Conservation (phyloP, 1,140 invertebrate species). For the Papilio polyxenes region DNA sequence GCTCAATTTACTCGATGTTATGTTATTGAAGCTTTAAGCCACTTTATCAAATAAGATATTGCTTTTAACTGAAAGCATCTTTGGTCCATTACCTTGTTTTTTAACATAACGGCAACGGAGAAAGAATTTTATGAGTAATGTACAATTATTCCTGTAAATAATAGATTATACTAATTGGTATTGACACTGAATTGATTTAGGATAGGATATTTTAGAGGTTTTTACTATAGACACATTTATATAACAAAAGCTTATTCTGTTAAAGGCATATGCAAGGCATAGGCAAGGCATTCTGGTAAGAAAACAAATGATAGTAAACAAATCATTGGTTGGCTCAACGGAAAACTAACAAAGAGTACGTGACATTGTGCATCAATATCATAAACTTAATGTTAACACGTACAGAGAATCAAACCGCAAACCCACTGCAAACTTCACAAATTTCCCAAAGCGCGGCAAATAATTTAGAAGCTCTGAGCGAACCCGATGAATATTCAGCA, state of each 20-base stretch:
- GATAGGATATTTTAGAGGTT: too few relatives aligned
- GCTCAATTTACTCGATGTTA: not conserved
- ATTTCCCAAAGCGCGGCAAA: conserved; percentile 37
- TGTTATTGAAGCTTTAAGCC: not conserved
- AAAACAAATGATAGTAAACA: too few relatives aligned
- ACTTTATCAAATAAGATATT: not conserved
- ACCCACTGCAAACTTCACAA: conserved; percentile 36
- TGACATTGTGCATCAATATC: not conserved
- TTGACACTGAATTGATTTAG: too few relatives aligned
- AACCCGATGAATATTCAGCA: conserved; percentile 43
- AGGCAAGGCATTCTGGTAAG: too few relatives aligned
- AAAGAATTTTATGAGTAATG: not conserved
- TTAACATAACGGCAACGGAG: not conserved
- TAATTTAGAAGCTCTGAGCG: conserved; percentile 38
- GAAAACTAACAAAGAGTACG: not conserved
- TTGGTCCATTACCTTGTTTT: not conserved
- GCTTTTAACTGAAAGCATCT: not conserved
- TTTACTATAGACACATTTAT: too few relatives aligned
- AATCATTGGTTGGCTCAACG: not conserved
- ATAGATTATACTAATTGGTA: not conserved
- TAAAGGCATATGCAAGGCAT: too few relatives aligned
- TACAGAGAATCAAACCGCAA: not conserved
- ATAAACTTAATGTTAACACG: not conserved
- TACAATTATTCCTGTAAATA: not conserved
- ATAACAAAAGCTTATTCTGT: too few relatives aligned